Percentiles rank a stretch among this genome's conserved stretches.
Conservation (phyloP, 2,797 vertebrate genomes). For the Botia kubotai region DNA sequence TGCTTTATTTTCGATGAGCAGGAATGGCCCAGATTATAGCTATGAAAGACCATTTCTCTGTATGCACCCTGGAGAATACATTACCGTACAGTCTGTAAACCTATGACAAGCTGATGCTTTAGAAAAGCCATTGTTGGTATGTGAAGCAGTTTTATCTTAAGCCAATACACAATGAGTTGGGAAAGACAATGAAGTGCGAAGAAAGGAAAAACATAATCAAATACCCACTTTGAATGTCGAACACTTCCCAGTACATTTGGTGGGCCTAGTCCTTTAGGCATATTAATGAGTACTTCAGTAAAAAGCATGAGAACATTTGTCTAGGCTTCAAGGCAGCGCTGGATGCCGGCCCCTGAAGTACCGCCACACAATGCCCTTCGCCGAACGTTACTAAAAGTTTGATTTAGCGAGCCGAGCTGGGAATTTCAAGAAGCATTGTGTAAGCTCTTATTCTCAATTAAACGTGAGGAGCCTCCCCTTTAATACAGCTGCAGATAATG, state of each 20-base stretch:
- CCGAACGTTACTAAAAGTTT: conserved; percentile 61
- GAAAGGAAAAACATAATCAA: conserved; percentile 33
- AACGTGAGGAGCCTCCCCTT: conserved; percentile 60
- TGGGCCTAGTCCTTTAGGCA: conserved; percentile 35
- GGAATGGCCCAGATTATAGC: conserved; percentile 33
- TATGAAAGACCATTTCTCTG: conserved; percentile 19
- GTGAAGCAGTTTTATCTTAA: conserved; percentile 1
- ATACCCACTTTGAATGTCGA: conserved; percentile 23
- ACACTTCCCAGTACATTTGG: conserved; percentile 3
- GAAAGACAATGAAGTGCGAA: conserved; percentile 34
- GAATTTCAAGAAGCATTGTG: conserved; percentile 58
- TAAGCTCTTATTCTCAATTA: conserved; percentile 69
- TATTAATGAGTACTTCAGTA: conserved; percentile 43
- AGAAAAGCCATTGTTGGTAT: conserved; percentile 22
- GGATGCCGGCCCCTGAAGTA: conserved; percentile 45
- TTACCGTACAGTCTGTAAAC: conserved; percentile 1
- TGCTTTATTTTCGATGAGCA: conserved; percentile 42
- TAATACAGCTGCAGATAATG: conserved; percentile 54
- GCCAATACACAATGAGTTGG: conserved; percentile 6
- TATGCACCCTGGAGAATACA: conserved; percentile 6
- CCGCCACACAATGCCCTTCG: conserved; percentile 41
- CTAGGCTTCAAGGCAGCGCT: conserved; percentile 21
- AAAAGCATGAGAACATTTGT: conserved; percentile 36
- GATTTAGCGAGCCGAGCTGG: conserved; percentile 60
- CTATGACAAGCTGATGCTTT: neutral